Evolutionary conservation across 1,140 invertebrate species (phyloP).

Genomic region (Araneus ventricosus): DNA sequence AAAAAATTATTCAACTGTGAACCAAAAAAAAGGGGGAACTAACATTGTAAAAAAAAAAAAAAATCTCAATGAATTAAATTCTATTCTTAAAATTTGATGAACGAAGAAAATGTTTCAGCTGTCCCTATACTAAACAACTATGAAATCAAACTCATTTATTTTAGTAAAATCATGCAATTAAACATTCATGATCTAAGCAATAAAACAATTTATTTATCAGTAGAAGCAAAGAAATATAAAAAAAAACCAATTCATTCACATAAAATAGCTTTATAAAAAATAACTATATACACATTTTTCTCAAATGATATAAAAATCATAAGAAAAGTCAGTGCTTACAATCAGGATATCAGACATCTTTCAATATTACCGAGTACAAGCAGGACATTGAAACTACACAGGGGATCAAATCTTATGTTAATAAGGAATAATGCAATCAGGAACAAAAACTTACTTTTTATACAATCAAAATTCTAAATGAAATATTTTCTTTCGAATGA

Average conservation of each 20-base stretch:
- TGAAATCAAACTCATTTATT: background rate
- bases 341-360: background rate
- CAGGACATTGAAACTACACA: too few species aligned
- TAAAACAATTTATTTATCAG: background rate
- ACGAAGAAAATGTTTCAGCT: background rate
- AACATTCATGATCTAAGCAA: background rate
- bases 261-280: background rate
- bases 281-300: background rate
- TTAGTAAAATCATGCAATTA: background rate
- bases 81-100: background rate
- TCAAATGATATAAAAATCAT: background rate
- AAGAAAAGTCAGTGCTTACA: background rate
- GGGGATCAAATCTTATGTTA: too few species aligned
- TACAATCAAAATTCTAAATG: too few species aligned
- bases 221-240: background rate
- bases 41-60: background rate
- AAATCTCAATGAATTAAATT: background rate
- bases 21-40: too few species aligned
- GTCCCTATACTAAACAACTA: background rate
- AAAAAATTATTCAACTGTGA: too few species aligned
- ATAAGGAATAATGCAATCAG: background rate
- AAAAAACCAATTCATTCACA: background rate
- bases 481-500: background rate
- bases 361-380: background rate
- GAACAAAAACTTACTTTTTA: background rate